Evolutionary conservation across 1,140 invertebrate genomes (phyloP), one percentile per base, ranked within the genome.

Genomic region (Drosophila hydei): DNA sequence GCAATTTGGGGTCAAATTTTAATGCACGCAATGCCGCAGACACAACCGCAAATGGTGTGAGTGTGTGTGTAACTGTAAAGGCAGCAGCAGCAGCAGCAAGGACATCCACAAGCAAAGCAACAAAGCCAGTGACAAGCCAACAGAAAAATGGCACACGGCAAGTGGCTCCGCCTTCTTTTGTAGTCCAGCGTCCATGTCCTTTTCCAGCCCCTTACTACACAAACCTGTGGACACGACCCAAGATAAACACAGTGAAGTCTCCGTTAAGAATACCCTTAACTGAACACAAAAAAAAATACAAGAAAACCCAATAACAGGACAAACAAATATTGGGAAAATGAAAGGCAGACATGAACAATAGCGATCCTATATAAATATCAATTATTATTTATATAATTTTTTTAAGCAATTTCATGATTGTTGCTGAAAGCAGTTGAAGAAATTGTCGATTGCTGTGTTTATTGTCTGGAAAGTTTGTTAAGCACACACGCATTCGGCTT

Each of bases 21-120:
- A 75, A 75, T 75, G 62, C 73, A 75, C 62, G 73, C 61, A 75
- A 72, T 40, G 58, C 73, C 73, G 51, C 69, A 75, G 69, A 75
- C 73, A 67, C 40, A 51, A 68, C 73, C 73, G 30, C 69, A 75
- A 67, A 67, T 56, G 72, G 60, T 71, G 60, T 45, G 62, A 42
- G 45, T 55, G 59, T 47, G 21, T 64, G 60, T 51, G 62, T 55
- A 52, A 56, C 52, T 51, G 19, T 65, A 45, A 62, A 59, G 51
- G 14, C 38, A 40, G 38, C 38, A 6, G 7, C 38, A 45, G 30
- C 61, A 55, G 25, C 67, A 52, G 30, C 43, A 72, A 72, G 55
- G 55, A 56, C 33, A 67, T 16, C 50, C 30, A 23, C 30, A 68
- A n/a, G 18, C 36, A 25, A 21, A 59, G 14, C 38, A 14, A 45